Base-by-base conservation (phyloP, 2,888 invertebrate species). In the Doris montereyensis region DNA sequence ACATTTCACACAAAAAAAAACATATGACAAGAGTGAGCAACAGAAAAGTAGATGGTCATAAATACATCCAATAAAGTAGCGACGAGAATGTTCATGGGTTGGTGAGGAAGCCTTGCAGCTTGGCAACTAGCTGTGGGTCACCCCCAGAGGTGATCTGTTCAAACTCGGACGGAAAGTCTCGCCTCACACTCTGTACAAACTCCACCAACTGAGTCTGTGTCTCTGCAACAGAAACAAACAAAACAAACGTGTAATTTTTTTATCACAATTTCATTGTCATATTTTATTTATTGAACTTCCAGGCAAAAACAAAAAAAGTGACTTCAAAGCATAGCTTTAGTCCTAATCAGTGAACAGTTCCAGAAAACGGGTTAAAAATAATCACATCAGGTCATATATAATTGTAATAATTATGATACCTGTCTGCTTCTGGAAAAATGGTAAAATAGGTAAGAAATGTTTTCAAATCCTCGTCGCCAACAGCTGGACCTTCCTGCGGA, bases 171-270 rank as follows among this genome's bases (percentile, higher is more conserved):
- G 85, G 86, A 65, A 84, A 85, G 30, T 86, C 84, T 32, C 81
- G 75, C 17, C 85, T 82, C 0, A 88, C 85, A 72, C 83, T 85
- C 79, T 86, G 85, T 30, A 88, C 86, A 81, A 88, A 87, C 52
- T 87, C 83, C 8, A 87, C 84, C 41, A 88, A 75, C 21, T 86
- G 57, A 13, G 77, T 77, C 62, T 87, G 86, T 67, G 85, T 84
- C 28, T 89, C 88, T 88, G 85, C 24, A 84, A 83, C 24, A 13
- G 57, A n/a, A n/a, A n/a, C n/a, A n/a, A n/a, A n/a, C n/a, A n/a
- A n/a, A n/a, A n/a, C n/a, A 32, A 70, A 58, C n/a, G n/a, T n/a
- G n/a, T n/a, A n/a, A n/a, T n/a, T n/a, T n/a, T n/a, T n/a, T n/a
- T n/a, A n/a, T n/a, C n/a, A n/a, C n/a, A n/a, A n/a, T n/a, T n/a